phyloP scores from a whole-genome alignment of 1,140 invertebrate genomes.

The Monomorium pharaonis region DNA sequence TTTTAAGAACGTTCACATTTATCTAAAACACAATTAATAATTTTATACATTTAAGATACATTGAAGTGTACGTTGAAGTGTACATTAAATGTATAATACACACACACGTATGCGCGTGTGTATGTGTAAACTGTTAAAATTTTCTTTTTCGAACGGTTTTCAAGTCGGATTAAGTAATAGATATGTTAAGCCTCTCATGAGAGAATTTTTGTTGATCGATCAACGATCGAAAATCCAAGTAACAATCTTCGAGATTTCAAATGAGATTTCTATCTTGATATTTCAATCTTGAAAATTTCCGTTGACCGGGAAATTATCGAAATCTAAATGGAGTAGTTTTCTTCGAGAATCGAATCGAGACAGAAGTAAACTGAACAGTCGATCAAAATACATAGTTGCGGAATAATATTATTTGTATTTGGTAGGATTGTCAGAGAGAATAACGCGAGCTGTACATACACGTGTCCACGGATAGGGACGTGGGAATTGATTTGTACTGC shows the following conservation, averaged over 20 bases:
- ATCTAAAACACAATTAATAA: too few species aligned
- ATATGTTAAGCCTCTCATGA: not conserved
- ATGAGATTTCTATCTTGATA: not conserved
- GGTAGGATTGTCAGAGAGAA: not conserved
- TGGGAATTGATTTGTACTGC: conserved; percentile 46
- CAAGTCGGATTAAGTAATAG: not conserved
- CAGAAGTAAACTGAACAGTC: not conserved
- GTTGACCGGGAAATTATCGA: not conserved
- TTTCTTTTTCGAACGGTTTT: too few species aligned
- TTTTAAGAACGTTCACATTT: too few species aligned
- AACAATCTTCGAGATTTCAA: not conserved
- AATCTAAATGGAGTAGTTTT: not conserved
- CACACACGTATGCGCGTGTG: too few species aligned
- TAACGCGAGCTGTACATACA: conserved; percentile 30
- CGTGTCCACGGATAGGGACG: conserved; percentile 17
- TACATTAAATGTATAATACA: too few species aligned
- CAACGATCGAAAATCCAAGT: conserved; percentile 1
- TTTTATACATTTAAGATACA: too few species aligned
- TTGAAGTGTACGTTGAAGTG: too few species aligned
- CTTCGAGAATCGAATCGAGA: not conserved
- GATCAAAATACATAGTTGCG: not conserved
- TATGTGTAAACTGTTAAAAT: too few species aligned
- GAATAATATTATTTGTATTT: not conserved
- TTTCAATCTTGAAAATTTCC: conserved; percentile 1
- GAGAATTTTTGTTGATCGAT: conserved; percentile 27